Percentiles rank a stretch among this genome's conserved stretches.
Evolutionary conservation across 2,888 invertebrate species (phyloP).

Genomic region (Hypomecis punctinalis): DNA sequence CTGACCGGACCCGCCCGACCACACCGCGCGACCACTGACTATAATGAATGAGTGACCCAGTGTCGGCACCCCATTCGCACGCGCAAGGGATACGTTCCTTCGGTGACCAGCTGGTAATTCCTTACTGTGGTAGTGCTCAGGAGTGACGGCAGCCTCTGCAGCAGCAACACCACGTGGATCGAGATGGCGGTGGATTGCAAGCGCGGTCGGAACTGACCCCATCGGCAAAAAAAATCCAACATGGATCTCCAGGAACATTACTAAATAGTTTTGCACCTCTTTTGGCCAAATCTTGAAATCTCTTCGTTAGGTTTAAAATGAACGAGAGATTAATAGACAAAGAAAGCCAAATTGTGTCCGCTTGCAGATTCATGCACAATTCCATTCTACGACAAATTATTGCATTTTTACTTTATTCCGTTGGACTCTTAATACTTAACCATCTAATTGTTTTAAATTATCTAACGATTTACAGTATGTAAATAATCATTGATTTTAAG

Average conservation of each 20-base stretch:
- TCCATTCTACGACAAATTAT: too few relatives aligned
- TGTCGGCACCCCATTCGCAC: conserved; percentile 3
- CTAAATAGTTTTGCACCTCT: too few relatives aligned
- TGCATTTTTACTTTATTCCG: too few relatives aligned
- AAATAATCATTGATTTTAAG: too few relatives aligned
- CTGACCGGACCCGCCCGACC: conserved; percentile 20
- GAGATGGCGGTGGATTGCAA: neutral
- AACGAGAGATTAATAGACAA: neutral
- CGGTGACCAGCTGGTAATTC: conserved; percentile 32
- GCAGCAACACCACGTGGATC: conserved; percentile 6
- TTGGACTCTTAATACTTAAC: too few relatives aligned
- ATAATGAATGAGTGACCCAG: conserved; percentile 29
- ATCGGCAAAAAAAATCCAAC: neutral
- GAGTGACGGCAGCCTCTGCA: conserved; percentile 7
- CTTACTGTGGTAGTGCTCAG: conserved; percentile 13
- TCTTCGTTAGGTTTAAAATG: neutral
- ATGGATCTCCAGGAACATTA: neutral
- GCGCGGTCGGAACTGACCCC: neutral
- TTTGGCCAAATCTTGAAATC: too few relatives aligned
- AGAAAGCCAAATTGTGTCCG: too few relatives aligned
- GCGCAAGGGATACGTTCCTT: conserved; percentile 24
- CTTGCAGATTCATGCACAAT: too few relatives aligned
- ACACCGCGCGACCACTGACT: conserved; percentile 8
- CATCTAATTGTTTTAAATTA: too few relatives aligned
- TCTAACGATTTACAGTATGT: too few relatives aligned